Base-by-base conservation (phyloP, 1,140 invertebrate genomes). In the Mesaphorura yosii region DNA sequence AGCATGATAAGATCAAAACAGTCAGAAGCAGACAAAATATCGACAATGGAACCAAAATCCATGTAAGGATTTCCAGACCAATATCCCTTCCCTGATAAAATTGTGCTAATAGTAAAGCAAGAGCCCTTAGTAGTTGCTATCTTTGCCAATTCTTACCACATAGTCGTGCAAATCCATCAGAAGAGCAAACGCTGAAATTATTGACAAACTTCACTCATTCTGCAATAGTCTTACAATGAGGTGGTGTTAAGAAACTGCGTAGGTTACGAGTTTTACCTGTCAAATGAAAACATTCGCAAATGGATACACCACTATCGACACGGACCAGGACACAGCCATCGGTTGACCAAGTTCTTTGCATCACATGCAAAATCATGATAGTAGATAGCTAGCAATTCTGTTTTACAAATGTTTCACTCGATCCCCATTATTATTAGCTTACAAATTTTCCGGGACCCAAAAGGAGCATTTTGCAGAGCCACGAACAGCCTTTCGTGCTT, bases 391-490 rank as follows among this genome's bases (percentile, higher is more conserved):
- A n/a, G n/a, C n/a, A n/a, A n/a, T n/a, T n/a, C n/a, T n/a, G n/a
- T n/a, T n/a, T n/a, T n/a, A n/a, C n/a, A n/a, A n/a, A n/a, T n/a
- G n/a, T n/a, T n/a, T n/a, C n/a, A n/a, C n/a, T n/a, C n/a, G n/a
- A n/a, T n/a, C n/a, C n/a, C n/a, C n/a, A n/a, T n/a, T n/a, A n/a
- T n/a, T n/a, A n/a, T n/a, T n/a, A n/a, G n/a, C n/a, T n/a, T n/a
- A 41, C 40, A 44, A 5, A 44, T 28, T 38, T n/a, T 10, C 14
- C 17, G 22, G 28, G 29, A 59, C 48, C 60, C 58, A 55, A 42
- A 44, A 64, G 17, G 45, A 54, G 42, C 62, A 64, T 25, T 38
- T 15, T 12, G 53, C 53, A 19, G 46, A 40, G 42, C 54, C 53
- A 2, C 46, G 6, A 12, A 60, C 62, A 7, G 57, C 53, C 12